phyloP scores from a whole-genome alignment of 2,113 vertebrate genomes.

The Xerus inauris region DNA sequence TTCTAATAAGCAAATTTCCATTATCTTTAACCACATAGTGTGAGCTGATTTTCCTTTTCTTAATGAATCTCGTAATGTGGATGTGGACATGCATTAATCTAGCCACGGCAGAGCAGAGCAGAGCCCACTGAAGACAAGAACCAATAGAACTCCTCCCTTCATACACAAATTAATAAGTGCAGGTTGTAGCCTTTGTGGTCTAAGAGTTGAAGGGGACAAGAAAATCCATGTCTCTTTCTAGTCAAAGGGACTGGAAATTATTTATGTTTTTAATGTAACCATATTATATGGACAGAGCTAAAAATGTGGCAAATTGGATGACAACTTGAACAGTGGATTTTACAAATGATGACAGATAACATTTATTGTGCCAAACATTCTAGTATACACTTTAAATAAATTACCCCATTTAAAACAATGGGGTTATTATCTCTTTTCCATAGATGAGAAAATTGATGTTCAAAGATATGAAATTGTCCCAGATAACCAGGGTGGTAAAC shows the following conservation, averaged over 20 bases:
- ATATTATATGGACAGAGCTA: background rate
- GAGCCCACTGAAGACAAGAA: background rate
- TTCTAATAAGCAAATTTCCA: constrained; percentile 72
- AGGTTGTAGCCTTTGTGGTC: background rate
- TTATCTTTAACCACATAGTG: constrained; percentile 62
- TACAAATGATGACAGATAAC: background rate
- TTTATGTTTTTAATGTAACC: constrained; percentile 17
- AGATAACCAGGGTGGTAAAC: background rate
- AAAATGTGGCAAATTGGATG: constrained; percentile 25
- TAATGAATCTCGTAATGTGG: constrained; percentile 54
- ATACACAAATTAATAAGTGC: background rate
- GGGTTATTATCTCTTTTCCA: constrained; percentile 27
- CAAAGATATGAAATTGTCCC: background rate
- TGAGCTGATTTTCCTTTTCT: constrained; percentile 52
- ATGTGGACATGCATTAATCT: constrained; percentile 40
- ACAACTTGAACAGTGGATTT: constrained; percentile 26
- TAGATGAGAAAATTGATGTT: background rate
- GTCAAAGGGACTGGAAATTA: background rate
- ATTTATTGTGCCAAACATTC: background rate
- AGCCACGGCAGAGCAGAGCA: background rate
- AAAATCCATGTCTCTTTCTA: background rate
- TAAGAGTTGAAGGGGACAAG: constrained; percentile 30
- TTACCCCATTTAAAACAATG: constrained; percentile 21
- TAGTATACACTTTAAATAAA: background rate
- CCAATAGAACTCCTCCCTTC: background rate